Evolutionary conservation across 2,888 invertebrate species (phyloP), one percentile per base, ranked within the genome.

Genomic region (Corythucha ciliata): DNA sequence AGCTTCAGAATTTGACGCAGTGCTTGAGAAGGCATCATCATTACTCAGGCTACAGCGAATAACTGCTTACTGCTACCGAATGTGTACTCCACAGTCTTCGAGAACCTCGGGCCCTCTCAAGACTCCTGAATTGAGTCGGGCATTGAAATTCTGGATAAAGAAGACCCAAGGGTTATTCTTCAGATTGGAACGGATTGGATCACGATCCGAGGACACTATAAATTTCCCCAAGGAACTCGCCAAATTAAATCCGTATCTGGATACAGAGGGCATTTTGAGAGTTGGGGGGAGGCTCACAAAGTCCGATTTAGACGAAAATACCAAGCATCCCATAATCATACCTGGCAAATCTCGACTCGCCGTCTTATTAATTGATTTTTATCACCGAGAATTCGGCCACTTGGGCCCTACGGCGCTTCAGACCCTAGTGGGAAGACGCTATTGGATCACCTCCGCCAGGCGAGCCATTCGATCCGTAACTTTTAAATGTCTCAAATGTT

Each of bases 231-330:
- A 48, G 29, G 40, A 39, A 33, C 29, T 26, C 12, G n/a, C 7
- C 16, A 25, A 29, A 7, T 18, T 50, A 12, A 45, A 51, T 10
- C 40, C 47, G 2, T 52, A 41, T 48, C 14, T 47, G 10, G 52
- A 52, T 20, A 7, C 37, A 20, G 7, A 6, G 18, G 46, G 47
- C 21, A 7, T 52, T 10, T 7, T 47, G 40, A 47, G 52, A 41
- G 52, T 40, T 39, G 52, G 52, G 47, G 52, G 52, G 18, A 22
- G 52, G 16, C 27, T 52, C n/a, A 25, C 22, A 8, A 47, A 47
- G 20, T 18, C 47, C 8, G 4, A 37, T 21, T n/a, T 52, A 6
- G 41, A 46, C 5, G 21, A 47, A 22, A 37, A 49, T 6, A 14
- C 12, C 12, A 47, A 47, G 6, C 52, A 52, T 22, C 47, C 52